Evolutionary conservation across 2,888 invertebrate species (phyloP).

Genomic region (Drosophila cracens): DNA sequence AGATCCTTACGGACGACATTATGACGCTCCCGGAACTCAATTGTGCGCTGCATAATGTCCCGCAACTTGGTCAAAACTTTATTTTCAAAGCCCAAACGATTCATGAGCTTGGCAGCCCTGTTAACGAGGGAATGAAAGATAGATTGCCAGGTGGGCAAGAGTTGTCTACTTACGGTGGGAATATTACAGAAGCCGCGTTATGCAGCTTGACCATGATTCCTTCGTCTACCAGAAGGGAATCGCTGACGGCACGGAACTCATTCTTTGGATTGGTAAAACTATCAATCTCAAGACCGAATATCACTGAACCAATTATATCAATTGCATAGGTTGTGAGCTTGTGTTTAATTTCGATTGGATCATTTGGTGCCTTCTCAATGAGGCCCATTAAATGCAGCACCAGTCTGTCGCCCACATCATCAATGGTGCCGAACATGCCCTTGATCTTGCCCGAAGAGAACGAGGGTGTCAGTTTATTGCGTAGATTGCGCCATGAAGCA

Average conservation of each 20-base stretch:
- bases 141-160: no score
- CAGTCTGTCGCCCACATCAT: conserved; percentile 86
- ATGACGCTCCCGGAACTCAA: conserved; percentile 84
- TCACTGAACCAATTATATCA: conserved; percentile 85
- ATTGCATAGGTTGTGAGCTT: conserved; percentile 81
- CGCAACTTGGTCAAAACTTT: conserved; percentile 77
- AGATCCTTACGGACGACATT: conserved; percentile 85
- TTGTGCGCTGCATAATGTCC: conserved; percentile 83
- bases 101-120: conserved; percentile 68
- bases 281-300: conserved; percentile 85
- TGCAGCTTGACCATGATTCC: conserved; percentile 51
- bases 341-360: conserved; percentile 85
- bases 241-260: conserved; percentile 78
- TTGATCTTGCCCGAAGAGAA: conserved; percentile 89
- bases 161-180: conserved; percentile 72
- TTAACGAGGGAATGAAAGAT: neutral
- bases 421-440: conserved; percentile 87
- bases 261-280: conserved; percentile 82
- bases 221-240: conserved; percentile 32
- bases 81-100: conserved; percentile 58
- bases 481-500: conserved; percentile 87
- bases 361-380: conserved; percentile 74
- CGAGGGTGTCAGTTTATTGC: conserved; percentile 88
- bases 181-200: conserved; percentile 65
- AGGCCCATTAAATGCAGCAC: conserved; percentile 84